phyloP scores from a whole-genome alignment of 2,888 invertebrate genomes.

The Lepidochrysops patricia region DNA sequence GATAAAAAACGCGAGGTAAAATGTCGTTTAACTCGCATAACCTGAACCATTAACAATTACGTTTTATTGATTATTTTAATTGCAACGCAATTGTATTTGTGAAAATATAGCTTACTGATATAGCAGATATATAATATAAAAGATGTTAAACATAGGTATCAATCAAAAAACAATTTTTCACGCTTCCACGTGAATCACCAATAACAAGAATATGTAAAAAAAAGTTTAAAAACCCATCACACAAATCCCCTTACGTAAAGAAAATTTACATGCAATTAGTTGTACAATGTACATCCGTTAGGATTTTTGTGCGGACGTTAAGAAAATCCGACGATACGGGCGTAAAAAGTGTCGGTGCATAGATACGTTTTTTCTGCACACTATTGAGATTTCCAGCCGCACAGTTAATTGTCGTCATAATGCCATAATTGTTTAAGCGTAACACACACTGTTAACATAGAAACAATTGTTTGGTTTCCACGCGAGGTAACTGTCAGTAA shows the following conservation, averaged over 20 bases:
- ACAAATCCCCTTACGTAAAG: neutral
- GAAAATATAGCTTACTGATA: neutral
- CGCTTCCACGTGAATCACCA: no score
- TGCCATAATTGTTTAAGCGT: neutral
- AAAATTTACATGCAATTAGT: neutral
- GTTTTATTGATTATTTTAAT: neutral
- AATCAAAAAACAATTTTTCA: no score
- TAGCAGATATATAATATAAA: no score
- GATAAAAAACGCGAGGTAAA: neutral
- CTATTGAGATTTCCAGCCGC: conserved; percentile 6
- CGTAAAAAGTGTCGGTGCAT: neutral
- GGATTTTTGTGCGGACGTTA: conserved; percentile 8
- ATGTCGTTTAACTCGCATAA: neutral
- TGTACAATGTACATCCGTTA: neutral
- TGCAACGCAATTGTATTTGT: neutral
- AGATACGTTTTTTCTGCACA: neutral
- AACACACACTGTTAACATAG: neutral
- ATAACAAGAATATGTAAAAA: neutral
- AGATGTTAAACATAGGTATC: no score
- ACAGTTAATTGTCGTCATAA: conserved; percentile 1
- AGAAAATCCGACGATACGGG: neutral
- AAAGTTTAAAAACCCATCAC: neutral
- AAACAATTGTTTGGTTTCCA: neutral
- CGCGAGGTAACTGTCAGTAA: neutral
- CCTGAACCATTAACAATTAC: neutral